Percentiles rank a stretch among this genome's conserved stretches.
Conservation (phyloP, 2,113 vertebrate genomes). For the Paedocypris sp. region DNA sequence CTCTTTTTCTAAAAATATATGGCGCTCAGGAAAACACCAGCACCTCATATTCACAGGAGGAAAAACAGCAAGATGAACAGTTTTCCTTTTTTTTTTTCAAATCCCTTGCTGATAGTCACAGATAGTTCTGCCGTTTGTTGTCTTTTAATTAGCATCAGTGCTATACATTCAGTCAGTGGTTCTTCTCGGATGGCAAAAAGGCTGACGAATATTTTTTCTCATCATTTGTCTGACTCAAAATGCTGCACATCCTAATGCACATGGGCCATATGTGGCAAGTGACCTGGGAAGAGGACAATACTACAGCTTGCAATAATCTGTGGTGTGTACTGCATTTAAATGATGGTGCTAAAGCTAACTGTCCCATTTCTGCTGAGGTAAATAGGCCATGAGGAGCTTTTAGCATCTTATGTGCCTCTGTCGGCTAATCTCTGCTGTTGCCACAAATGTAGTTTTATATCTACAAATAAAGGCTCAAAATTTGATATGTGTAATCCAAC, state of each 20-base stretch:
- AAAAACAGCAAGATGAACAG: no score
- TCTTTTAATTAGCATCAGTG: neutral
- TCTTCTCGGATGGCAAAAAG: conserved; percentile 3
- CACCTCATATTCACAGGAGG: no score
- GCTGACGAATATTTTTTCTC: neutral
- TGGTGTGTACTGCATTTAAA: neutral
- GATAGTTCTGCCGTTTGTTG: neutral
- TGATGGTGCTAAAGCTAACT: neutral
- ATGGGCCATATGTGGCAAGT: neutral
- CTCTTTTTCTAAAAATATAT: no score
- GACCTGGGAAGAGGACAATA: neutral
- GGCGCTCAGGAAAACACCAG: no score
- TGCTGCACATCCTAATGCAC: neutral
- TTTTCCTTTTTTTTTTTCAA: no score
- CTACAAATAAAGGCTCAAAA: neutral
- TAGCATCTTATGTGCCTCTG: neutral
- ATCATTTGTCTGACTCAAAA: conserved; percentile 7
- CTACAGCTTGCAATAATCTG: neutral
- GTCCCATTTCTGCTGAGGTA: neutral
- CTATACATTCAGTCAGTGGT: conserved; percentile 2
- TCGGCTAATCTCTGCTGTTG: neutral
- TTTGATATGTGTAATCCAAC: neutral
- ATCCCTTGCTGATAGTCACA: no score
- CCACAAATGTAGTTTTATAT: neutral
- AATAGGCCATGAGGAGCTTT: neutral